Conservation (phyloP, 2,888 invertebrate species). For the Epirrhoe tristata region DNA sequence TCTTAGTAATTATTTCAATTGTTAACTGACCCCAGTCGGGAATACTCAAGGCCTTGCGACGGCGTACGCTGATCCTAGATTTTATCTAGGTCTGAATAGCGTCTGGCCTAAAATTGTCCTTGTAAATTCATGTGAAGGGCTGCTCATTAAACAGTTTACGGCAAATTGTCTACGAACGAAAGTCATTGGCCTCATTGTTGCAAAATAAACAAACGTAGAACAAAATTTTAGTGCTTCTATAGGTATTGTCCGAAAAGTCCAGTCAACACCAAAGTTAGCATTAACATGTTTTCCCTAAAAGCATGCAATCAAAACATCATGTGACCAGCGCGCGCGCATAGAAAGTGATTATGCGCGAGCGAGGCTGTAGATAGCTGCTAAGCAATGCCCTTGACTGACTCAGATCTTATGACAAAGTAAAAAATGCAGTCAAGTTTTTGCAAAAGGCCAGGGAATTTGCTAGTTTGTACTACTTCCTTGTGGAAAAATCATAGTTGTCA, state of each 20-base stretch:
- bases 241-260: no score
- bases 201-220: no score
- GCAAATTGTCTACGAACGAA: no score
- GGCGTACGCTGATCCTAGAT: neutral
- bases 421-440: conserved; percentile 19
- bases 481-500: neutral
- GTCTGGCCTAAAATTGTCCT: neutral
- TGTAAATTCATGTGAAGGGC: neutral
- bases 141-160: neutral
- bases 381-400: conserved; percentile 34
- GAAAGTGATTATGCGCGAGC: conserved; percentile 20
- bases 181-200: no score
- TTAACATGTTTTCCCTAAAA: neutral
- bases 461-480: neutral
- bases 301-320: conserved; percentile 23
- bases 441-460: neutral
- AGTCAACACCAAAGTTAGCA: neutral
- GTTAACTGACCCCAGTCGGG: neutral
- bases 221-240: no score
- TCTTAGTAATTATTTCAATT: neutral
- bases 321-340: conserved; percentile 20
- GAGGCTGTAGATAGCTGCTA: neutral
- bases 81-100: neutral
- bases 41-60: neutral
- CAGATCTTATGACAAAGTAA: conserved; percentile 25